Evolutionary conservation across 2,888 invertebrate genomes (phyloP), one percentile per base, ranked within the genome.

Genomic region (Lordiphosa fenestrarum): DNA sequence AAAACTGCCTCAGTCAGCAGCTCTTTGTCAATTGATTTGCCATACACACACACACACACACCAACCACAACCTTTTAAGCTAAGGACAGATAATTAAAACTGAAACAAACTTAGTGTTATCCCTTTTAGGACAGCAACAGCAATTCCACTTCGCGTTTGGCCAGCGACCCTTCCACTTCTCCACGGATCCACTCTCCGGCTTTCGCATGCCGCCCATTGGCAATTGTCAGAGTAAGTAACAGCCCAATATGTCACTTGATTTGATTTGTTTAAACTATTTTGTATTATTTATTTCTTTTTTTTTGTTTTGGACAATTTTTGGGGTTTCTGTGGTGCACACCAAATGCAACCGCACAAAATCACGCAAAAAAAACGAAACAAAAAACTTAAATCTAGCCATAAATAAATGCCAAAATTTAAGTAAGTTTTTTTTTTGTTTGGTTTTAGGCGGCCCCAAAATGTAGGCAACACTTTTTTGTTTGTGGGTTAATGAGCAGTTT

Each of bases 91-190:
- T 85, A 88, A 84, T 88, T 88, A 88, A 86, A 89, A 89, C 86
- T 89, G 82, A 88, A 86, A 87, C 87, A 84, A 87, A 92, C 90
- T 84, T 92, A 95, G 95, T 95, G 94, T 92, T 95, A 91, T 95
- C 95, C 91, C 93, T 96, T 93, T 91, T 95, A 97, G 97, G 97
- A 91, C 96, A 96, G 91, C 97, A 97, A 91, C 96, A 97, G 91
- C 96, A 96, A 92, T 96, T 97, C 90, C 96, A 97, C 91, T 96
- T 97, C 91, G 96, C 96, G 85, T 95, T 95, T 78, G 95, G 95
- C 39, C 95, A 96, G 89, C 92, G 96, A 69, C 95, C 96, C 53
- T 95, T 96, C 90, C 94, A 95, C 59, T 95, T 97, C 86, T 96
- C 96, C 73, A 93, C 95, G 56, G 96, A 96, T 90, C 96, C 96